These are phyloP conservation scores for Odocoileus hemionus DNA, from an alignment of 2,113 vertebrate species.

Conservation along the genomic window DNA sequence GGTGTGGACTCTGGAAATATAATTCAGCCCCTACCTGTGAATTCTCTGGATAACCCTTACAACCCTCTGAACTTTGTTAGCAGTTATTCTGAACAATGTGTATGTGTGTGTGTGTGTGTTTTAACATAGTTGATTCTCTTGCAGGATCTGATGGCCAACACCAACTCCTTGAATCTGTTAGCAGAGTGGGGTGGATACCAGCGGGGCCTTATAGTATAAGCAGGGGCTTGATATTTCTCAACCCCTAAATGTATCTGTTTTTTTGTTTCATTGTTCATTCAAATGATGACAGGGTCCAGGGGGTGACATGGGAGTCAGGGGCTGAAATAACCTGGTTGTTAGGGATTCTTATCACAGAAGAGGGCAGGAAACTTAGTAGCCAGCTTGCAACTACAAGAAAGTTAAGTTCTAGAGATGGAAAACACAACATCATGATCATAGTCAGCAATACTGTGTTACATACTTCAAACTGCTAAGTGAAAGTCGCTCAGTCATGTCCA, in stretches of 20 bases:
- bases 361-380: neutral
- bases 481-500: neutral
- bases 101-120: neutral
- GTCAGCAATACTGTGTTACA: neutral
- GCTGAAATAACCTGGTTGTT: neutral
- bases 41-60: neutral
- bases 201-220: neutral
- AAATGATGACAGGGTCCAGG: neutral
- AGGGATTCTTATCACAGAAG: neutral
- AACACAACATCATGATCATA: neutral
- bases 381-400: neutral
- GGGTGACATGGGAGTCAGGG: neutral
- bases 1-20: neutral
- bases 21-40: neutral
- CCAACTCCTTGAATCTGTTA: neutral
- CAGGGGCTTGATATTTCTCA: neutral
- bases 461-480: neutral
- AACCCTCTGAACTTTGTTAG: neutral
- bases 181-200: neutral
- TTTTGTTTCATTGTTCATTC: neutral
- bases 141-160: neutral
- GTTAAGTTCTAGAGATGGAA: neutral
- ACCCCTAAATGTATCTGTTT: neutral
- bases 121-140: neutral
- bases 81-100: neutral